These are phyloP conservation scores for Parascotia fuliginaria DNA, from an alignment of 2,888 invertebrate species.

Conservation along the genomic window DNA sequence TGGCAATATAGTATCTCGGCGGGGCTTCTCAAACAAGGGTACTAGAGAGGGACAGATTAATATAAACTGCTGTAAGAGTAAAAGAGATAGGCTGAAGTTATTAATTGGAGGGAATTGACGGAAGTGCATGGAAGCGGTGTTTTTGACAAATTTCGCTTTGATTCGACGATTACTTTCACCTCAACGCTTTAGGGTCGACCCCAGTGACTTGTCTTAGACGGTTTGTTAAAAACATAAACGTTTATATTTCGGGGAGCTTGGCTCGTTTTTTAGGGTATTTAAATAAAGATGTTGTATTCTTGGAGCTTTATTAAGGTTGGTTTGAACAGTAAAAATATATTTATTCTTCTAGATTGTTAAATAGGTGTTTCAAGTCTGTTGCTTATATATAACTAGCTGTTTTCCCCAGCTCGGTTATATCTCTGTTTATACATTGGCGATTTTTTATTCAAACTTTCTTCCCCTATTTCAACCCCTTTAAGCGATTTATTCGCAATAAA, in stretches of 20 bases:
- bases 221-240: slow-evolving; percentile 51
- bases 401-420: too few species aligned
- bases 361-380: too few species aligned
- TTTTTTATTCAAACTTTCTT: too few species aligned
- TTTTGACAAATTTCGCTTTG: slow-evolving; percentile 86
- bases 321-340: not conserved
- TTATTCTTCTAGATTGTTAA: not conserved
- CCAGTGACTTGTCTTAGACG: slow-evolving; percentile 58
- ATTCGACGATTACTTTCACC: slow-evolving; percentile 84
- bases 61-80: slow-evolving; percentile 27
- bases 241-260: slow-evolving; percentile 29
- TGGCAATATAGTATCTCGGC: slow-evolving; percentile 84
- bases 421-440: too few species aligned
- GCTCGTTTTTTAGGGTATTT: slow-evolving; percentile 30
- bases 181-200: slow-evolving; percentile 74
- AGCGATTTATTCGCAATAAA: too few species aligned
- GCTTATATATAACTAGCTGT: too few species aligned
- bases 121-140: slow-evolving; percentile 80
- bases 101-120: slow-evolving; percentile 85
- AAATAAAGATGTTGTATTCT: slow-evolving; percentile 28
- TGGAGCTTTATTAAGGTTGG: slow-evolving; percentile 1
- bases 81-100: slow-evolving; percentile 67
- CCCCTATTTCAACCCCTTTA: too few species aligned
- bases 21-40: slow-evolving; percentile 84
- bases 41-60: slow-evolving; percentile 59